Percentiles rank a stretch among this genome's conserved stretches.
phyloP scores from a whole-genome alignment of 2,888 invertebrate genomes.

The Pycnomerus fuliginosus region DNA sequence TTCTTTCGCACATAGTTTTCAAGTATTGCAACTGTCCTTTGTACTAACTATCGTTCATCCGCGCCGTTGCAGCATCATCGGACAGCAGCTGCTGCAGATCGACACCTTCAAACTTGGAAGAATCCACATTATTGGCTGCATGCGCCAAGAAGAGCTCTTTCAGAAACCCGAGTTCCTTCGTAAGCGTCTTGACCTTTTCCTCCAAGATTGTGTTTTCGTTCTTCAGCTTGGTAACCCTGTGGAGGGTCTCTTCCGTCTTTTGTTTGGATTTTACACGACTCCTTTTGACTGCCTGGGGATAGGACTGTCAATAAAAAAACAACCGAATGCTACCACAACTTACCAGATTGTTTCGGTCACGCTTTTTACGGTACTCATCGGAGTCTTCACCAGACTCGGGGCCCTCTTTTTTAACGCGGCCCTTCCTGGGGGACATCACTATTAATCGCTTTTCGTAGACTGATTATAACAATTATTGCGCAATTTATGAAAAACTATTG shows the following conservation, averaged over 20 bases:
- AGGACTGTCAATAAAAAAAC: no score
- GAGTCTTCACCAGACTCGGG: slow-evolving; percentile 67
- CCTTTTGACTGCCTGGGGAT: slow-evolving; percentile 74
- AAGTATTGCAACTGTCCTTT: no score
- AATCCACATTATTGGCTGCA: slow-evolving; percentile 63
- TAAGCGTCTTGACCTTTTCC: slow-evolving; percentile 78
- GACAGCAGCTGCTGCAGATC: slow-evolving; percentile 60
- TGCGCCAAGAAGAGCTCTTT: slow-evolving; percentile 81
- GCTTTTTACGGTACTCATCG: slow-evolving; percentile 67
- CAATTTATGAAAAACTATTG: neutral
- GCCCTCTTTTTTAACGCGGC: slow-evolving; percentile 47
- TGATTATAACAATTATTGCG: slow-evolving; percentile 2
- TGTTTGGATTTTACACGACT: slow-evolving; percentile 77
- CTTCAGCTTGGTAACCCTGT: slow-evolving; percentile 71
- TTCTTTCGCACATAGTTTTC: no score
- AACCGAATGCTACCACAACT: slow-evolving; percentile 1
- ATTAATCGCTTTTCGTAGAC: neutral
- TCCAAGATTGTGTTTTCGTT: slow-evolving; percentile 78
- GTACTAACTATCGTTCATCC: no score
- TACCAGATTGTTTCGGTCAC: slow-evolving; percentile 80
- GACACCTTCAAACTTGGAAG: slow-evolving; percentile 58
- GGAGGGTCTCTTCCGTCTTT: slow-evolving; percentile 74
- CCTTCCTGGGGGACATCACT: slow-evolving; percentile 44
- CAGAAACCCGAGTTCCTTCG: slow-evolving; percentile 75
- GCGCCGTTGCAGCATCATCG: no score